These are phyloP conservation scores for Neoniphon sammara DNA, from an alignment of 2,797 vertebrate species.

Conservation along the genomic window DNA sequence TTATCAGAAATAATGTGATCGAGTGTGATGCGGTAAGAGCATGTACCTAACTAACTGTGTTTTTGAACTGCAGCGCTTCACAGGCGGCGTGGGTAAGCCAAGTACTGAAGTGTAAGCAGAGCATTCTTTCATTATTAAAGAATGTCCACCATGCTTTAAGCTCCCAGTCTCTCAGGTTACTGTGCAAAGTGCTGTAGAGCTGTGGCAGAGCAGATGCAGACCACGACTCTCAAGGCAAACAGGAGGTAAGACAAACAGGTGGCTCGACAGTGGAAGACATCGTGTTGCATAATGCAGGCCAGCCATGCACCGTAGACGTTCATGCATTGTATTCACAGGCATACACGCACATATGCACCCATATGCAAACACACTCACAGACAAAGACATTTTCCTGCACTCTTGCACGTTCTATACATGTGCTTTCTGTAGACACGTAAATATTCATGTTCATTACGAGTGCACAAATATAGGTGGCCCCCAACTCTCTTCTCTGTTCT, in stretches of 20 bases:
- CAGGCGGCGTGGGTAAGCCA: slow-evolving; percentile 37
- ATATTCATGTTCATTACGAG: background rate
- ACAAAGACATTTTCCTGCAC: background rate
- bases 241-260: slow-evolving; percentile 62
- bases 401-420: background rate
- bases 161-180: slow-evolving; percentile 72
- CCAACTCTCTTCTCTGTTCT: background rate
- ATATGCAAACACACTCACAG: background rate
- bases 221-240: slow-evolving; percentile 26
- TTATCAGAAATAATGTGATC: slow-evolving; percentile 10
- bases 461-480: slow-evolving; percentile 19
- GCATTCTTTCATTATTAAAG: slow-evolving; percentile 78
- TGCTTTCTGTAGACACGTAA: too few relatives aligned
- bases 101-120: slow-evolving; percentile 63
- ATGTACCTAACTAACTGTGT: slow-evolving; percentile 15
- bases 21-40: slow-evolving; percentile 12
- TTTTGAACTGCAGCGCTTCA: slow-evolving; percentile 25
- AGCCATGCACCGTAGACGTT: background rate
- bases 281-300: background rate
- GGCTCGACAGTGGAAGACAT: slow-evolving; percentile 27
- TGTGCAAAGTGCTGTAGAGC: slow-evolving; percentile 61
- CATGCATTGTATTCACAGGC: background rate
- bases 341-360: background rate
- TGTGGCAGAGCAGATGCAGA: slow-evolving; percentile 63
- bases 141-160: slow-evolving; percentile 65